Base-by-base conservation (phyloP, 2,888 invertebrate species). In the Esperia sulphurella region DNA sequence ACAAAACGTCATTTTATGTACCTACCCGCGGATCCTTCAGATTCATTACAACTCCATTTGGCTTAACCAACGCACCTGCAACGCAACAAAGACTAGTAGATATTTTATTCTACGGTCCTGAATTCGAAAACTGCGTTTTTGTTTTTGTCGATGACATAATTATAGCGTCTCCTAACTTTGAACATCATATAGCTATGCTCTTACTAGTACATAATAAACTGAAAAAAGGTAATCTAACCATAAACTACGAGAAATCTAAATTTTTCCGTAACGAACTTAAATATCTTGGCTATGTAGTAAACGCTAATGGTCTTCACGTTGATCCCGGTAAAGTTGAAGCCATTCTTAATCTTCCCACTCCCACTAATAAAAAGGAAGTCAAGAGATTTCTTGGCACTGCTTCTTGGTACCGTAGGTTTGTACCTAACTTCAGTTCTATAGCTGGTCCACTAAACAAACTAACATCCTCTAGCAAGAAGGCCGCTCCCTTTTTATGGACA, bases 391-490 rank as follows among this genome's bases (percentile, higher is more conserved):
- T 62, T 0, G 61, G 62, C 4, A 59, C 59, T 0, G 58, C 58
- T 0, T 48, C 58, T 3, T 63, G 61, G 62, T n/a, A n/a, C n/a
- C n/a, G n/a, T n/a, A n/a, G n/a, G n/a, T n/a, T n/a, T n/a, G n/a
- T n/a, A n/a, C n/a, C 54, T 0, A 48, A 55, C 8, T 65, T 63
- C 46, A 61, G 61, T 40, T 54, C 57, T 0, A 41, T 62, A 0
- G 60, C 63, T 1, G 60, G 49, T 4, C 63, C 66, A 0, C 39
- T 65, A 1, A 65, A 64, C 29, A 47, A 28, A 7, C 38, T 67
- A 6, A 64, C 63, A 0, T 59, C 59, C 0, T 51, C 37, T 7
- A 45, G 46, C 9, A 65, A 63, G 12, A 45, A 48, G 3, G 35
- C 56, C 1, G n/a, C n/a, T n/a, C n/a, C n/a, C n/a, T 63, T 67